These are phyloP conservation scores for Urosaurus nigricauda DNA, from an alignment of 2,797 vertebrate species.

Conservation along the genomic window DNA sequence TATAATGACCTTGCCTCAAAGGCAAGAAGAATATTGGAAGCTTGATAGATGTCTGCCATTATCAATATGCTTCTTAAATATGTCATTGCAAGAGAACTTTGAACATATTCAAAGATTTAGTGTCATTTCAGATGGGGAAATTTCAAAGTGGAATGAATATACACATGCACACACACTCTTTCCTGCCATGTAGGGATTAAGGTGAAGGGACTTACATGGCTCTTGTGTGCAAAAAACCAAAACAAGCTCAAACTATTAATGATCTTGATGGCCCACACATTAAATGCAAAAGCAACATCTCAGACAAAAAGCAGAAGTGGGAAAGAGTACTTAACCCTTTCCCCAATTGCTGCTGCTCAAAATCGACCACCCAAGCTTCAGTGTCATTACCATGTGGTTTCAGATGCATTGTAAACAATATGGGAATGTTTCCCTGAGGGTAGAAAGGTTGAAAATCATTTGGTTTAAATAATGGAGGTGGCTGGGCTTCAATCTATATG, in stretches of 20 bases:
- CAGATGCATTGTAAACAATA: background rate
- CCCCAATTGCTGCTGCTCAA: background rate
- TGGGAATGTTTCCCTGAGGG: background rate
- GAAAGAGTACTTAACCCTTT: background rate
- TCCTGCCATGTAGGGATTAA: background rate
- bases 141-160: background rate
- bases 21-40: too few species aligned
- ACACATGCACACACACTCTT: background rate
- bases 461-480: background rate
- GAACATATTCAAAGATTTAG: background rate
- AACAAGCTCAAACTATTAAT: background rate
- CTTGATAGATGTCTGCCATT: background rate
- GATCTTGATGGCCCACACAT: background rate
- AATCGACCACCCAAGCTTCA: background rate
- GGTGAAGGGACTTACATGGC: background rate
- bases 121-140: background rate
- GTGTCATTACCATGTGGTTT: background rate
- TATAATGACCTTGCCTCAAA: background rate
- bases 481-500: background rate
- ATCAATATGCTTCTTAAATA: background rate
- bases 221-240: background rate
- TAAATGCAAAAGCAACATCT: background rate
- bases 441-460: background rate
- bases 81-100: background rate
- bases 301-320: background rate